Conservation (phyloP, 2,113 vertebrate species). For the Piprites chloris region DNA sequence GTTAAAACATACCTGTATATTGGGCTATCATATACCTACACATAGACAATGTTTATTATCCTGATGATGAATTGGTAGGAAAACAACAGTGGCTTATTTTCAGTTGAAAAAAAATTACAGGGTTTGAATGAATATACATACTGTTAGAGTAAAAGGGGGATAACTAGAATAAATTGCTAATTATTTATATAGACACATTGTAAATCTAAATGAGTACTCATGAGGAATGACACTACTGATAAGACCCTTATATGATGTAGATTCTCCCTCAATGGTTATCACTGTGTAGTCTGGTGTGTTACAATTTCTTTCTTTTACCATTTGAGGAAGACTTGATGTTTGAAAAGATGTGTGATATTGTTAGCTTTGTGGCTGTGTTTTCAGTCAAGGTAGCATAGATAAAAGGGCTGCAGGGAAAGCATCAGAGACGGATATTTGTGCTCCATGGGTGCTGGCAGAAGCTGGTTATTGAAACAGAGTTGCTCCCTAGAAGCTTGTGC, state of each 20-base stretch:
- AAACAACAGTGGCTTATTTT: neutral
- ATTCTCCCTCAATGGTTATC: neutral
- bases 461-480: neutral
- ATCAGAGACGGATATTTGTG: neutral
- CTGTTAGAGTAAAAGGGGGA: neutral
- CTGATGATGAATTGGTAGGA: neutral
- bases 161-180: neutral
- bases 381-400: neutral
- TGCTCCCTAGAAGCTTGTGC: neutral
- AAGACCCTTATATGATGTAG: neutral
- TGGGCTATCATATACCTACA: neutral
- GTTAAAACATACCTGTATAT: neutral
- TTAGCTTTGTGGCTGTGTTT: neutral
- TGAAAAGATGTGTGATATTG: neutral
- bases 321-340: neutral
- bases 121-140: neutral
- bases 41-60: neutral
- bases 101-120: neutral
- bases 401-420: neutral
- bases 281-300: neutral
- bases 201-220: neutral
- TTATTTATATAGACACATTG: neutral
- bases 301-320: neutral
- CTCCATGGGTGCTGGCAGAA: neutral
- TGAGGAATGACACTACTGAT: neutral